Conservation (phyloP, 2,113 vertebrate genomes). For the Mesitornis unicolor region DNA sequence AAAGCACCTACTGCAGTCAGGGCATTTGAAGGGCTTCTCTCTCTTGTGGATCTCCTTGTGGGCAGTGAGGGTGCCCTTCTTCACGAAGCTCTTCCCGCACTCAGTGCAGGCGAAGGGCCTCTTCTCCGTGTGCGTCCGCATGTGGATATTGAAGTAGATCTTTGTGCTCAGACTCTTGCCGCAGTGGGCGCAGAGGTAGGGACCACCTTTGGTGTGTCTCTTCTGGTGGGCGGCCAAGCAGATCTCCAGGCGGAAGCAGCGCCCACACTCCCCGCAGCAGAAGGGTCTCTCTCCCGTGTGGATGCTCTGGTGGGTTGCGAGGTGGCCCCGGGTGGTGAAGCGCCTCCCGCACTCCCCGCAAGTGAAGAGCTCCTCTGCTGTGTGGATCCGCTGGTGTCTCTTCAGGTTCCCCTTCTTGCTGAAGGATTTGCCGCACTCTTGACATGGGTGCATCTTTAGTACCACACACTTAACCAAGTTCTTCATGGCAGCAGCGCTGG, state of each 20-base stretch:
- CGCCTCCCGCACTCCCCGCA: not conserved
- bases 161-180: slow-evolving; percentile 8
- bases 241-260: not conserved
- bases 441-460: not conserved
- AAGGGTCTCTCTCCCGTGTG: not conserved
- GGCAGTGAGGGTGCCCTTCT: not conserved
- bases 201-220: not conserved
- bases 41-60: not conserved
- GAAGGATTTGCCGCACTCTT: not conserved
- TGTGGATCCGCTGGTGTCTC: not conserved
- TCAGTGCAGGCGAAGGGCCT: not conserved
- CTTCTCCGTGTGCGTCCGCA: not conserved
- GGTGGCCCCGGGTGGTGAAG: not conserved
- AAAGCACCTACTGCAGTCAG: not conserved
- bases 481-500: not conserved
- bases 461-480: rapidly evolving
- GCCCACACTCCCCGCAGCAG: not conserved
- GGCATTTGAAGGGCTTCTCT: slow-evolving; percentile 12
- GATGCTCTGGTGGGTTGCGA: not conserved
- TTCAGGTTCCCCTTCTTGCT: not conserved
- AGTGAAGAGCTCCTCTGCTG: not conserved
- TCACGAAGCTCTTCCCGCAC: not conserved
- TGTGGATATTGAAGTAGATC: not conserved
- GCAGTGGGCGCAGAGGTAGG: not conserved
- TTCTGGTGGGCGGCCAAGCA: not conserved